These are phyloP conservation scores for Drosophila cracens DNA, from an alignment of 2,888 invertebrate species.

Conservation along the genomic window DNA sequence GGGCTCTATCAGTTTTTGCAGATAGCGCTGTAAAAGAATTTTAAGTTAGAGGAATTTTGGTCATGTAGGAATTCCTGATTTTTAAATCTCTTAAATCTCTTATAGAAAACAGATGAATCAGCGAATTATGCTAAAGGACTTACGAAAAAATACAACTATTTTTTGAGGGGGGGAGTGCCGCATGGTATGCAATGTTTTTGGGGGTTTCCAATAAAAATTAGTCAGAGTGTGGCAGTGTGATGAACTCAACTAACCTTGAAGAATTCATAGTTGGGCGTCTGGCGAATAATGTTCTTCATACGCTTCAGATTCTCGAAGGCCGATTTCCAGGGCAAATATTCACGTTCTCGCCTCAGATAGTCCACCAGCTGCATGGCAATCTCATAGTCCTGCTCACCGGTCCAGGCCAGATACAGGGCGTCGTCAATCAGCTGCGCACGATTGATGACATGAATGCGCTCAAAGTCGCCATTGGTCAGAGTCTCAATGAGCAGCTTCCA, in stretches of 20 bases:
- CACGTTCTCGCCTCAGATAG: slow-evolving; percentile 85
- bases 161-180: slow-evolving; percentile 12
- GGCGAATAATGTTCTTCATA: slow-evolving; percentile 87
- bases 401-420: slow-evolving; percentile 88
- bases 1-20: slow-evolving; percentile 88
- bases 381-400: slow-evolving; percentile 88
- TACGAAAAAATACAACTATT: slow-evolving; percentile 69
- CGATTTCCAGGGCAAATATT: slow-evolving; percentile 86
- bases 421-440: slow-evolving; percentile 94
- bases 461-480: slow-evolving; percentile 86
- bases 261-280: slow-evolving; percentile 87
- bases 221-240: background rate
- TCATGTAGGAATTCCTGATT: background rate
- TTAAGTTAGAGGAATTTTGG: background rate
- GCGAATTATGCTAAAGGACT: slow-evolving; percentile 32
- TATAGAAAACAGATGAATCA: background rate
- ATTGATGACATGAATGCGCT: slow-evolving; percentile 88
- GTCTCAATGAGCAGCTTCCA: slow-evolving; percentile 88
- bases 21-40: slow-evolving; percentile 86
- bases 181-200: slow-evolving; percentile 10
- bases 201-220: slow-evolving; percentile 48
- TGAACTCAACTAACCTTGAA: slow-evolving; percentile 86
- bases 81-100: background rate
- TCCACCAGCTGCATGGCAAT: slow-evolving; percentile 86
- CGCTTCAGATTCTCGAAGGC: slow-evolving; percentile 87